Evolutionary conservation across 2,113 vertebrate genomes (phyloP).

Genomic region (Podarcis cretensis): DNA sequence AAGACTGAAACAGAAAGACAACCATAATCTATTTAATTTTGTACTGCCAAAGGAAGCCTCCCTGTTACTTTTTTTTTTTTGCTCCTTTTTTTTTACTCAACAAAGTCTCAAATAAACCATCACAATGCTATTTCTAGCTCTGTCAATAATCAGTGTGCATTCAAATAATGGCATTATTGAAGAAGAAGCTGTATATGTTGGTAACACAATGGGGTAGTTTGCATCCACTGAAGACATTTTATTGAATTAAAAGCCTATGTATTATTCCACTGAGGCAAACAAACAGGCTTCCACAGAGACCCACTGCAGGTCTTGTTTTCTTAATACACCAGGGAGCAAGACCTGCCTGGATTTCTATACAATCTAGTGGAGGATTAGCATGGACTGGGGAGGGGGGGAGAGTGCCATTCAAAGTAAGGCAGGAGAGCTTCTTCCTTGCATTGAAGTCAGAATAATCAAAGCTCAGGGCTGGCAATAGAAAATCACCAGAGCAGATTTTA

Average conservation of each 20-base stretch:
- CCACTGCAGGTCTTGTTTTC: background rate
- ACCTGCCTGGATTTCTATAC: background rate
- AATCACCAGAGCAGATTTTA: background rate
- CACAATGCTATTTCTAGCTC: background rate
- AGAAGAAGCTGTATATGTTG: background rate
- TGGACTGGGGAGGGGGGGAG: background rate
- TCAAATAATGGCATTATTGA: background rate
- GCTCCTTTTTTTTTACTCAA: background rate
- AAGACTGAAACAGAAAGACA: background rate
- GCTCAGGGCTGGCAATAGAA: background rate
- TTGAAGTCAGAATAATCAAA: background rate
- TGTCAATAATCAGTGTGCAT: background rate
- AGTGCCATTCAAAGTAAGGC: background rate
- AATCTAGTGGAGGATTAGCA: background rate
- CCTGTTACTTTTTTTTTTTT: background rate
- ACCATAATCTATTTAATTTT: background rate
- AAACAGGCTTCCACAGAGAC: background rate
- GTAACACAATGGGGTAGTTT: background rate
- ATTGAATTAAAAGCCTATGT: background rate
- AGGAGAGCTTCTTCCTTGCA: background rate
- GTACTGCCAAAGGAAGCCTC: background rate
- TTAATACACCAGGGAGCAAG: background rate
- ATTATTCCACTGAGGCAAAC: background rate
- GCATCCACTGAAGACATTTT: background rate
- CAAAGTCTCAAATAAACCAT: constrained; percentile 1